These are phyloP conservation scores for Papilio machaon DNA, from an alignment of 1,140 invertebrate genomes.

Conservation along the genomic window DNA sequence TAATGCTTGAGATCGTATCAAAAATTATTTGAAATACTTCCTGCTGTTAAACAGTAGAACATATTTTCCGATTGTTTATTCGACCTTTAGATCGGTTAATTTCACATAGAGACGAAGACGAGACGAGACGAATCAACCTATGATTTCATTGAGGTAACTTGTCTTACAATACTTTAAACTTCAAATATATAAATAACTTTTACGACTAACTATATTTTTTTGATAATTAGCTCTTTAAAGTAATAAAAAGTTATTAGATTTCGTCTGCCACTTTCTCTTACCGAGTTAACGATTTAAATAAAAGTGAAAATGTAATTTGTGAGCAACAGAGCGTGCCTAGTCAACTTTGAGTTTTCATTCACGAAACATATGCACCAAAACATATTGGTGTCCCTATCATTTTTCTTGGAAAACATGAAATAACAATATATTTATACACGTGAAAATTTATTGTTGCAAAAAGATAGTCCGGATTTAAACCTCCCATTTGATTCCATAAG, in stretches of 20 bases:
- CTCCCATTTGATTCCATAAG: too few relatives aligned
- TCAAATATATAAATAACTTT: not conserved
- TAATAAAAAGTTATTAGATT: constrained; percentile 38
- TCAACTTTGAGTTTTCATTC: constrained; percentile 23
- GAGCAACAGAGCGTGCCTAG: constrained; percentile 50
- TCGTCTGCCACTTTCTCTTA: constrained; percentile 47
- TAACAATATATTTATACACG: too few relatives aligned
- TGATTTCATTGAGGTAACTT: too few relatives aligned
- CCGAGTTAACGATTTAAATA: constrained; percentile 44
- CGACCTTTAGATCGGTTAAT: too few relatives aligned
- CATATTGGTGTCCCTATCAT: not conserved
- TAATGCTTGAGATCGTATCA: not conserved
- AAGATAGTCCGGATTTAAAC: too few relatives aligned
- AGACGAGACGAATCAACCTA: too few relatives aligned
- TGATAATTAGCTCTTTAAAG: constrained; percentile 10
- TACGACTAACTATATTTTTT: not conserved
- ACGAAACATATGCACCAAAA: not conserved
- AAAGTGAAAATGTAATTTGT: constrained; percentile 63
- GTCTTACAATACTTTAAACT: not conserved
- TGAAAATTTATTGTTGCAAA: too few relatives aligned
- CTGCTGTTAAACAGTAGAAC: too few relatives aligned
- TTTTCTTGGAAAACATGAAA: too few relatives aligned
- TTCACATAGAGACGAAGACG: too few relatives aligned
- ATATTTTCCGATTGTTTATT: too few relatives aligned
- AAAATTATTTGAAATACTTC: not conserved